phyloP scores from a whole-genome alignment of 1,140 invertebrate species.

The Gryon sp. region DNA sequence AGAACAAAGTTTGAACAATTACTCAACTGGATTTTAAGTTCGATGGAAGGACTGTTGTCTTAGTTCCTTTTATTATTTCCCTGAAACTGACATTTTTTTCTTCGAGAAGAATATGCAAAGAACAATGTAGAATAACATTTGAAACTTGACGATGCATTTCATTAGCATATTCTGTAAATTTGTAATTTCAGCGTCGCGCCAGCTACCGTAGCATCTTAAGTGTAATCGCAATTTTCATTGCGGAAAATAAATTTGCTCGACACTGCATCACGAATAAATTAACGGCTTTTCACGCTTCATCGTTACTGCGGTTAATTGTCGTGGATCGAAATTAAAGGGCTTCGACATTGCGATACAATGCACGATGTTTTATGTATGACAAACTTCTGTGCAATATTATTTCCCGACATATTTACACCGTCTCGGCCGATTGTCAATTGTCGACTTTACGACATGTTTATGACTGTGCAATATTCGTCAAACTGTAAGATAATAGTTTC shows the following conservation, averaged over 20 bases:
- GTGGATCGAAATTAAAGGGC: conserved; percentile 25
- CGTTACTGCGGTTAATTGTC: conserved; percentile 18
- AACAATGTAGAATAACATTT: conserved; percentile 17
- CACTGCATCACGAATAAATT: conserved; percentile 38
- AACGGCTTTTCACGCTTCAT: conserved; percentile 13
- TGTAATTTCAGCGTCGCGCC: conserved; percentile 14
- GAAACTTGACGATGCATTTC: conserved; percentile 27
- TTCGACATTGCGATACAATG: conserved; percentile 1
- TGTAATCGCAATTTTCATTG: conserved; percentile 45
- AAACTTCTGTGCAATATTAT: conserved; percentile 12
- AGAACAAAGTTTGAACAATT: conserved; percentile 20
- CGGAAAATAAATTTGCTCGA: conserved; percentile 34
- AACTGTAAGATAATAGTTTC: conserved; percentile 43
- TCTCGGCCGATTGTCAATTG: conserved; percentile 45
- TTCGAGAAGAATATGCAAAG: conserved; percentile 4
- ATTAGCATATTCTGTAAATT: conserved; percentile 44
- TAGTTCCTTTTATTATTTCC: conserved; percentile 12
- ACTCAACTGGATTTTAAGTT: conserved; percentile 24
- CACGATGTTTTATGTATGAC: conserved; percentile 43
- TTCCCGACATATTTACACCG: conserved; percentile 53
- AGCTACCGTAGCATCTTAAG: conserved; percentile 26
- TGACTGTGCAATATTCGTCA: conserved; percentile 35
- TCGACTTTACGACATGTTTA: conserved; percentile 54
- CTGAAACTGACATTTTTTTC: conserved; percentile 27
- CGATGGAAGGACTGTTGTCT: background rate